These are phyloP conservation scores for Contarinia nasturtii DNA, from an alignment of 1,140 invertebrate genomes.

Conservation along the genomic window DNA sequence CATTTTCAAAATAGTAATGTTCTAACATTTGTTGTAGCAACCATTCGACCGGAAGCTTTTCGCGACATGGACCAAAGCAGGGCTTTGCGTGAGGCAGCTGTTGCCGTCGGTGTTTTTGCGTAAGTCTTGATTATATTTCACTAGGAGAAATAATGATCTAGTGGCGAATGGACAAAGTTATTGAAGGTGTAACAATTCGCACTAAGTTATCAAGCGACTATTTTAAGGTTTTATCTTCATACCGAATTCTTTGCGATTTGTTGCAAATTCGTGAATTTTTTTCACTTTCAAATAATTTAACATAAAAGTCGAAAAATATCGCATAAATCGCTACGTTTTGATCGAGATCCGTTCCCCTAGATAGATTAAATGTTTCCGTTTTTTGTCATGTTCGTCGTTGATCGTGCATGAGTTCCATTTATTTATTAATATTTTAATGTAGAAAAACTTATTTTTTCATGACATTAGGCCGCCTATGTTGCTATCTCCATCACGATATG, in stretches of 20 bases:
- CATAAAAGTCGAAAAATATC: too few species aligned
- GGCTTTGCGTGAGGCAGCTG: constrained; percentile 73
- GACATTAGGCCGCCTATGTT: constrained; percentile 23
- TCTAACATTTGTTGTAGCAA: constrained; percentile 48
- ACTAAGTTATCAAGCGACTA: too few species aligned
- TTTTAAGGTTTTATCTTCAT: too few species aligned
- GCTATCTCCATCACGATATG: constrained; percentile 23
- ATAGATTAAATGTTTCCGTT: too few species aligned
- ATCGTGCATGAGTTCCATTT: too few species aligned
- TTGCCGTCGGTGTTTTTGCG: constrained; percentile 85
- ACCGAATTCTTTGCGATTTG: too few species aligned
- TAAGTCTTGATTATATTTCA: constrained; percentile 26
- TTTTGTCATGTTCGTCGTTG: too few species aligned
- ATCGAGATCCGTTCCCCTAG: not conserved
- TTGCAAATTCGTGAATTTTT: too few species aligned
- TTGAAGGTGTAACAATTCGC: too few species aligned
- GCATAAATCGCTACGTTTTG: not conserved
- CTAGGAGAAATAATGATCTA: not conserved
- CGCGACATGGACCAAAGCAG: constrained; percentile 85
- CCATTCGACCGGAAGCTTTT: constrained; percentile 78
- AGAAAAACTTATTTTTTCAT: not conserved
- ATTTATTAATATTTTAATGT: not conserved
- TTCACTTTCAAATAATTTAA: too few species aligned
- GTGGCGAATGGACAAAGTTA: too few species aligned
- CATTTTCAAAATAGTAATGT: too few species aligned